Conservation (phyloP, 2,113 vertebrate species). For the Nipponia nippon region DNA sequence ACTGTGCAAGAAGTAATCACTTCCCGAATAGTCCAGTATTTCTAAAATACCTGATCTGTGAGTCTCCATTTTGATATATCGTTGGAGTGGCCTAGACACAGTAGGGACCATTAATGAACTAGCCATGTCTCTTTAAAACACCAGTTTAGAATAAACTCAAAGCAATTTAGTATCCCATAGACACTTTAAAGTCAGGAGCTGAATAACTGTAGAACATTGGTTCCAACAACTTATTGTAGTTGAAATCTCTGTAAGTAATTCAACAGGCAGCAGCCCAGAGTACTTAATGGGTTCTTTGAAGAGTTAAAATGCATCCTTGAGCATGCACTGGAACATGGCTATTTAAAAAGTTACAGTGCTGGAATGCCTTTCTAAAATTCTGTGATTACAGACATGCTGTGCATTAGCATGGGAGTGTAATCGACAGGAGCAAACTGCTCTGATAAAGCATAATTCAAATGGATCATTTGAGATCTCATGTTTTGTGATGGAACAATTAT, state of each 20-base stretch:
- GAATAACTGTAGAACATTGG: not conserved
- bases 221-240: not conserved
- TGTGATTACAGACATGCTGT: not conserved
- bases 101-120: not conserved
- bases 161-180: not conserved
- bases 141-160: not conserved
- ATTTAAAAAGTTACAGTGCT: not conserved
- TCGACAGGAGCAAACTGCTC: not conserved
- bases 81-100: not conserved
- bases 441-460: not conserved
- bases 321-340: not conserved
- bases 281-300: not conserved
- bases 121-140: not conserved
- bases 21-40: not conserved
- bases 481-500: not conserved
- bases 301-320: not conserved
- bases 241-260: not conserved
- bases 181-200: not conserved
- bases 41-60: not conserved
- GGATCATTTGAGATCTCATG: not conserved
- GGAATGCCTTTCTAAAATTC: not conserved
- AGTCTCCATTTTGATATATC: not conserved
- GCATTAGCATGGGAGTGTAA: not conserved
- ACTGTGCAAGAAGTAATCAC: not conserved
- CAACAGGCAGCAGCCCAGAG: not conserved